Evolutionary conservation across 2,113 vertebrate genomes (phyloP).

Genomic region (Nanorana parkeri): DNA sequence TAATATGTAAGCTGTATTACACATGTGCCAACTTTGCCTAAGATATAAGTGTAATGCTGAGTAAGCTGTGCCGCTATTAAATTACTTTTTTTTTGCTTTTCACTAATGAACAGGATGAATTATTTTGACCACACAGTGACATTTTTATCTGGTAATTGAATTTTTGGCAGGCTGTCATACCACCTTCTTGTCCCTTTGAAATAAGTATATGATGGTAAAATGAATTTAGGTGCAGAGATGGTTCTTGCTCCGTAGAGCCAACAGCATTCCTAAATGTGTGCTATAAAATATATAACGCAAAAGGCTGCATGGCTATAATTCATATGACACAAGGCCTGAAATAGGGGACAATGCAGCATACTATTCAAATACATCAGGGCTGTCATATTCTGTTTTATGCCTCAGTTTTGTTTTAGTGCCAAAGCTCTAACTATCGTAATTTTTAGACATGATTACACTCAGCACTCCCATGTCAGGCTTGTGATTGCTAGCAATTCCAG

Average conservation of each 20-base stretch:
- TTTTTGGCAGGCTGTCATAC: conserved; percentile 52
- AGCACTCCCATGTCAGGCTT: conserved; percentile 21
- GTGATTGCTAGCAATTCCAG: conserved; percentile 1
- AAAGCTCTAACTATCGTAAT: conserved; percentile 22
- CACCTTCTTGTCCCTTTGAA: conserved; percentile 51
- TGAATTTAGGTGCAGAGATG: conserved; percentile 52
- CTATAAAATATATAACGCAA: conserved; percentile 41
- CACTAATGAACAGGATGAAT: conserved; percentile 54
- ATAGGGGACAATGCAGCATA: conserved; percentile 24
- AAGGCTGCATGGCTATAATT: conserved; percentile 34
- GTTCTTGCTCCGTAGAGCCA: conserved; percentile 43
- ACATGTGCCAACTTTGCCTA: not conserved
- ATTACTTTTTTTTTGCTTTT: conserved; percentile 30
- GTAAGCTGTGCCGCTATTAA: conserved; percentile 46
- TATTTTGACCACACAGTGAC: conserved; percentile 55
- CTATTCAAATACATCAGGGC: conserved; percentile 10
- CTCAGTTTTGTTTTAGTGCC: conserved; percentile 4
- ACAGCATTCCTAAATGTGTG: conserved; percentile 40
- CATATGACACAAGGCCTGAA: conserved; percentile 5
- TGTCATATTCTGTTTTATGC: conserved; percentile 19
- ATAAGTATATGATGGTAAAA: conserved; percentile 53
- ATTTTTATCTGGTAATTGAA: conserved; percentile 59
- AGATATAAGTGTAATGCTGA: conserved; percentile 50
- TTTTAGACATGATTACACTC: conserved; percentile 34
- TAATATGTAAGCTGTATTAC: conserved; percentile 22